Conservation (phyloP, 2,797 vertebrate genomes). For the Emys orbicularis region DNA sequence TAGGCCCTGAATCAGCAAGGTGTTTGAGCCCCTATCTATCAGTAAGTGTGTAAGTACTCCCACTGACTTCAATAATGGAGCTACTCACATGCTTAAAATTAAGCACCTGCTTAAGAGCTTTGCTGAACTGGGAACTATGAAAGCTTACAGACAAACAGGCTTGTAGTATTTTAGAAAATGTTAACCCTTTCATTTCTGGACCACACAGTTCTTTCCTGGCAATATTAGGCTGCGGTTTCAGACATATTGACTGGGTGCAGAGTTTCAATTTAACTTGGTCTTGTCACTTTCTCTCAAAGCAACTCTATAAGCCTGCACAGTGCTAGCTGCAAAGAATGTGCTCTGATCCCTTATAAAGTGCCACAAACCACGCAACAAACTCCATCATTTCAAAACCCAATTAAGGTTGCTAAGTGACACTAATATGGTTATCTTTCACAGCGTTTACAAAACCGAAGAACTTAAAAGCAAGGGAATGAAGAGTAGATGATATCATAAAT, state of each 20-base stretch:
- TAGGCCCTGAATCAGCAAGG: background rate
- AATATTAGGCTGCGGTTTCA: background rate
- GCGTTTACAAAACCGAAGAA: constrained; percentile 59
- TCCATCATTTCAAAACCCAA: constrained; percentile 60
- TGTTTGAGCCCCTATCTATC: background rate
- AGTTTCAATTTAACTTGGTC: background rate
- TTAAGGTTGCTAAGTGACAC: constrained; percentile 61
- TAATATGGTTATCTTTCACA: constrained; percentile 65
- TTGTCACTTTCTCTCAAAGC: background rate
- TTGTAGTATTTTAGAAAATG: background rate
- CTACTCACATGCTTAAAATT: background rate
- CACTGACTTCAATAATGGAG: background rate
- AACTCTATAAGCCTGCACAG: background rate
- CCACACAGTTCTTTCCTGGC: background rate
- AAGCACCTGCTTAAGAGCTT: background rate
- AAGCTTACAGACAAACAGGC: background rate
- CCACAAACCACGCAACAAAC: constrained; percentile 31
- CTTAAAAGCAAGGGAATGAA: constrained; percentile 67
- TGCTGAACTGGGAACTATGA: background rate
- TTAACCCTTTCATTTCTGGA: background rate
- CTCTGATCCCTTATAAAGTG: constrained; percentile 6
- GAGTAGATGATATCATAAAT: constrained; percentile 19
- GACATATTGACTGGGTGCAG: background rate
- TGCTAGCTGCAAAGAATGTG: background rate
- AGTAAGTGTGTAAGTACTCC: background rate